These are phyloP conservation scores for Pipra filicauda DNA, from an alignment of 2,113 vertebrate genomes.

Conservation along the genomic window DNA sequence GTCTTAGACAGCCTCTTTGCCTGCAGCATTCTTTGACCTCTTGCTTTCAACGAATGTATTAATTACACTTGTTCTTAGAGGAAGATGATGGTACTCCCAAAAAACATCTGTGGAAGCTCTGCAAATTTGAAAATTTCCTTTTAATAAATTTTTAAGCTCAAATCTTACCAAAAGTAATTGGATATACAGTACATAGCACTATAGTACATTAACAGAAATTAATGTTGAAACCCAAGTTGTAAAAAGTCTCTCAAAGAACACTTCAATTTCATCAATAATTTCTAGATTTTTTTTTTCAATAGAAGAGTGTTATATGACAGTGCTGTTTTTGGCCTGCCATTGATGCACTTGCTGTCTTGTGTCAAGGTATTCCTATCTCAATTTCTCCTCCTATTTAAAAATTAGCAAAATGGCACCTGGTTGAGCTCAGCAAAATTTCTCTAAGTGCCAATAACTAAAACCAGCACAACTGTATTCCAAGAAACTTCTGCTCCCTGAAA, in stretches of 20 bases:
- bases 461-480: background rate
- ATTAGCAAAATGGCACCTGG: background rate
- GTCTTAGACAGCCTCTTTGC: background rate
- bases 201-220: background rate
- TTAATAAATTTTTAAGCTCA: background rate
- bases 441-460: background rate
- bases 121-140: background rate
- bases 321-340: background rate
- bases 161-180: background rate
- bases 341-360: background rate
- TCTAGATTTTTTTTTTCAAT: background rate
- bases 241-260: background rate
- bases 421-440: background rate
- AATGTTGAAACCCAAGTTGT: background rate
- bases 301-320: background rate
- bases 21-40: background rate
- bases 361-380: background rate
- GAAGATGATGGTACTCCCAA: background rate
- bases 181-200: background rate
- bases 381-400: background rate
- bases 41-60: background rate
- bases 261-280: background rate
- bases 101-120: background rate
- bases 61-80: background rate
- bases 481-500: background rate